Conservation (phyloP, 2,797 vertebrate genomes). For the Pangasius mekongensis region DNA sequence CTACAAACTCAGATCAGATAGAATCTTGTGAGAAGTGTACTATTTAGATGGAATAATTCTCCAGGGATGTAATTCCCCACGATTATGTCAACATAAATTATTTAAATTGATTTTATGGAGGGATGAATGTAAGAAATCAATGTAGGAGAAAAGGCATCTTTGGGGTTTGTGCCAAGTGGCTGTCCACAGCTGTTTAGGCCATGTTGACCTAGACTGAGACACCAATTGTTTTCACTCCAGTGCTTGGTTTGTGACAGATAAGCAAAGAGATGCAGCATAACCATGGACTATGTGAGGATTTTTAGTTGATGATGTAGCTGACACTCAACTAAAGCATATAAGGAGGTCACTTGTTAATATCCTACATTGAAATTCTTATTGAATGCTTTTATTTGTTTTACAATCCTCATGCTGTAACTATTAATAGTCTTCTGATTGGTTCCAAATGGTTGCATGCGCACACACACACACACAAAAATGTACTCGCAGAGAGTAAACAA, state of each 20-base stretch:
- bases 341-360: neutral
- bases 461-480: neutral
- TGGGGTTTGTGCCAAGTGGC: conserved; percentile 3
- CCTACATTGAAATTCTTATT: neutral
- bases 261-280: neutral
- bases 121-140: neutral
- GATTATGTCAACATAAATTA: neutral
- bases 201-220: conserved; percentile 10
- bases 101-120: neutral
- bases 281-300: neutral
- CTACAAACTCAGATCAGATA: neutral
- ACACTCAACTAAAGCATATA: neutral
- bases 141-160: neutral
- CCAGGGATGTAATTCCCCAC: neutral
- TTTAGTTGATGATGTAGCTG: neutral
- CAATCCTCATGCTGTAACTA: neutral
- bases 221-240: conserved; percentile 22
- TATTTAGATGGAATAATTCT: neutral
- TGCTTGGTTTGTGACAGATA: neutral
- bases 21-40: neutral
- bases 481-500: neutral
- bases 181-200: conserved; percentile 5
- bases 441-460: neutral
- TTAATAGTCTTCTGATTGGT: neutral
- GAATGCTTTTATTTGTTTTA: neutral